Percentiles rank a stretch among this genome's conserved stretches.
Evolutionary conservation across 2,113 vertebrate genomes (phyloP).

Genomic region (Eudyptes chrysolophus): DNA sequence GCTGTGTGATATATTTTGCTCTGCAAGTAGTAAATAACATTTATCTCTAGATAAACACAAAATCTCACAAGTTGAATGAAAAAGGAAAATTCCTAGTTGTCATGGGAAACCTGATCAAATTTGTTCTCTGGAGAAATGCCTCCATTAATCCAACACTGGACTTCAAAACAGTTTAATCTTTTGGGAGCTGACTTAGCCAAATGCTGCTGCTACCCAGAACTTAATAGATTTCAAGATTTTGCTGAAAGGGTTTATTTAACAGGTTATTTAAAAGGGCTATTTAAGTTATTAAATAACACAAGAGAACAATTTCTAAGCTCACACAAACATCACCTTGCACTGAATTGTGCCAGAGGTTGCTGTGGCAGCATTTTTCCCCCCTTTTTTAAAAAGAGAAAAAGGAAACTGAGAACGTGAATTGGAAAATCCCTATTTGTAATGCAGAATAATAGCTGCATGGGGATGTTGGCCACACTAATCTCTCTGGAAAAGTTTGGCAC

Average conservation of each 20-base stretch:
- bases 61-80: background rate
- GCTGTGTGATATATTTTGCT: background rate
- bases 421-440: background rate
- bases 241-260: background rate
- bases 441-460: fast-evolving
- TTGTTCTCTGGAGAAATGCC: background rate
- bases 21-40: background rate
- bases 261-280: background rate
- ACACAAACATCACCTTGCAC: background rate
- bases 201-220: background rate
- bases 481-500: background rate
- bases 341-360: background rate
- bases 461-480: background rate
- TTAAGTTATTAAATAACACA: background rate
- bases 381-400: background rate
- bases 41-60: background rate
- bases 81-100: background rate
- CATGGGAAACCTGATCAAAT: background rate
- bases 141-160: background rate
- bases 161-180: background rate
- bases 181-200: background rate
- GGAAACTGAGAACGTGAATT: background rate
- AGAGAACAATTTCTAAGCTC: background rate
- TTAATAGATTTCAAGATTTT: background rate
- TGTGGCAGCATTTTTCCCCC: background rate